Base-by-base conservation (phyloP, 2,888 invertebrate genomes). In the Alloplasta piceator region DNA sequence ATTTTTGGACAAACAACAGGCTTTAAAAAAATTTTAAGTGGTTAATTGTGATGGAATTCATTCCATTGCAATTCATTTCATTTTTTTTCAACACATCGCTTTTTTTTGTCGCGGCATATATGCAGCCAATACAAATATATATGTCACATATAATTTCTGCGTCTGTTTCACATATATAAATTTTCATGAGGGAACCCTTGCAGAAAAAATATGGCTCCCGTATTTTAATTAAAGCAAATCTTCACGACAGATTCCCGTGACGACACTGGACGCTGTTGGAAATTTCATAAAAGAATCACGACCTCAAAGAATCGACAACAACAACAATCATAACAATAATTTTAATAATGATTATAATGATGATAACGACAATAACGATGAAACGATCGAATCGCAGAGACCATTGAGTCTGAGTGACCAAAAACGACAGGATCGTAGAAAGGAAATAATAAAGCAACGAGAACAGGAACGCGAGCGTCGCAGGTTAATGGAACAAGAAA, bases 211-310 rank as follows among this genome's bases (percentile, higher is more conserved):
- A 3, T 26, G 26, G 26, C 26, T 26, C 26, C 26, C 26, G 0
- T 4, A 36, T 41, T 43, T 9, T 10, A 14, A 48, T 14, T 0
- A 36, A 43, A 66, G 16, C 2, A n/a, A 2, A 14, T 36, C 0
- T 50, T 36, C 38, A 7, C 64, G 55, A 10, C 63, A 91, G 91
- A 90, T 91, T 43, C 91, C 91, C 0, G 82, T 90, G n/a, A 80
- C 86, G 63, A 91, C 90, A 9, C 82, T 90, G 16, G 88, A 91
- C 48, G 90, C 92, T 1, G 88, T 90, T 0, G 86, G 89, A 3
- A 83, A 83, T 55, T 83, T 90, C 5, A 87, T 91, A 4, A 91
- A 90, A 79, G 84, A 87, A 6, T 82, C 86, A 4, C 68, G 85
- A 0, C 83, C 84, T 0, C 85, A 84, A 55, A 83, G 88, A 55